phyloP scores from a whole-genome alignment of 1,140 invertebrate genomes.

The Drepana arcuata region DNA sequence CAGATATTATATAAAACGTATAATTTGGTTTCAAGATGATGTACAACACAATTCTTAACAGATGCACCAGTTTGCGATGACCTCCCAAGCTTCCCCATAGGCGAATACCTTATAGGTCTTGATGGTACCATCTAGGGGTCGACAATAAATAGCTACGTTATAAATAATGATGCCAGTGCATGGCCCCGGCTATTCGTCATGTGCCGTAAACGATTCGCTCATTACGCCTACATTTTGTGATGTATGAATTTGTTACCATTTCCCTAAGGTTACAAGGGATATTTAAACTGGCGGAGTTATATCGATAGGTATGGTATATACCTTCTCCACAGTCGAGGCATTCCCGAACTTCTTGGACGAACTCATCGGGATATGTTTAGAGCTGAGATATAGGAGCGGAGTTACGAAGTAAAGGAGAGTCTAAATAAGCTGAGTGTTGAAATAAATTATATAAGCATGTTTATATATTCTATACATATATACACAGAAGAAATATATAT shows the following conservation, averaged over 20 bases:
- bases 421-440: too few species aligned
- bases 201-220: conserved; percentile 43
- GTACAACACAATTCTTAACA: conserved; percentile 40
- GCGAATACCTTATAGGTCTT: not conserved
- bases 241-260: not conserved
- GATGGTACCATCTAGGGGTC: conserved; percentile 16
- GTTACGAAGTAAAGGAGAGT: too few species aligned
- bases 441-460: too few species aligned
- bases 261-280: too few species aligned
- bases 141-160: conserved; percentile 28
- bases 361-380: conserved; percentile 17
- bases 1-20: conserved; percentile 1
- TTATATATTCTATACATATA: too few species aligned
- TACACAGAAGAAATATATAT: too few species aligned
- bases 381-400: conserved; percentile 3
- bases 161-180: conserved; percentile 43
- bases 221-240: conserved; percentile 24
- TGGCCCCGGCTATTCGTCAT: conserved; percentile 33
- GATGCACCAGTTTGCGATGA: conserved; percentile 23
- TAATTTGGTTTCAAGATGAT: conserved; percentile 43
- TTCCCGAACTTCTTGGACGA: conserved; percentile 7
- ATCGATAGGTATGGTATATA: too few species aligned
- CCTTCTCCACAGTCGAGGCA: too few species aligned
- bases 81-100: conserved; percentile 8
- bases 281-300: too few species aligned